Conservation (phyloP, 2,888 invertebrate genomes). For the Plusia festucae region DNA sequence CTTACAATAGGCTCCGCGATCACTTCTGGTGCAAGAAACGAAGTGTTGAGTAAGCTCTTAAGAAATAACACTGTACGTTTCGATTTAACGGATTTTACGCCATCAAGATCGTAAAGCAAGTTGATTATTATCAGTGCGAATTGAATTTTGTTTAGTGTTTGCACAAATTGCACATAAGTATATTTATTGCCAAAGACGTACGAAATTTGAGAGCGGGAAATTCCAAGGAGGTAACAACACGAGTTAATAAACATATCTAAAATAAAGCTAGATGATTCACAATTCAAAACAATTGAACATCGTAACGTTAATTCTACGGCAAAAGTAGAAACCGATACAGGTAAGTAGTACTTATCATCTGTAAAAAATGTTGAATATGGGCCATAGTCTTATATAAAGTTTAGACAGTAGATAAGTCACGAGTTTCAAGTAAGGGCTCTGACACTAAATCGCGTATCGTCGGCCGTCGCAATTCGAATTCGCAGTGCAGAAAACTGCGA, state of each 20-base stretch:
- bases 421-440: too few species aligned
- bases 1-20: not conserved
- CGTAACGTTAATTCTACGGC: too few species aligned
- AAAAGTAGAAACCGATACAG: too few species aligned
- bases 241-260: not conserved
- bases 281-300: not conserved
- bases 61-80: conserved; percentile 1
- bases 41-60: conserved; percentile 5
- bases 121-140: conserved; percentile 2
- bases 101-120: conserved; percentile 2
- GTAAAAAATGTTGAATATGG: too few species aligned
- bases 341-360: too few species aligned
- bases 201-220: not conserved
- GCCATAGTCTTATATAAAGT: too few species aligned
- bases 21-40: not conserved
- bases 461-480: too few species aligned
- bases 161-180: not conserved
- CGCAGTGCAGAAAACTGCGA: too few species aligned
- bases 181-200: not conserved
- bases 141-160: conserved; percentile 1
- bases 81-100: conserved; percentile 10
- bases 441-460: too few species aligned
- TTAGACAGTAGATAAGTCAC: too few species aligned
- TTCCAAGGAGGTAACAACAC: not conserved
- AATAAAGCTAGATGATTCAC: not conserved